Percentiles rank a stretch among this genome's conserved stretches.
Evolutionary conservation across 2,888 invertebrate genomes (phyloP).

Genomic region (Morinoia aosen): DNA sequence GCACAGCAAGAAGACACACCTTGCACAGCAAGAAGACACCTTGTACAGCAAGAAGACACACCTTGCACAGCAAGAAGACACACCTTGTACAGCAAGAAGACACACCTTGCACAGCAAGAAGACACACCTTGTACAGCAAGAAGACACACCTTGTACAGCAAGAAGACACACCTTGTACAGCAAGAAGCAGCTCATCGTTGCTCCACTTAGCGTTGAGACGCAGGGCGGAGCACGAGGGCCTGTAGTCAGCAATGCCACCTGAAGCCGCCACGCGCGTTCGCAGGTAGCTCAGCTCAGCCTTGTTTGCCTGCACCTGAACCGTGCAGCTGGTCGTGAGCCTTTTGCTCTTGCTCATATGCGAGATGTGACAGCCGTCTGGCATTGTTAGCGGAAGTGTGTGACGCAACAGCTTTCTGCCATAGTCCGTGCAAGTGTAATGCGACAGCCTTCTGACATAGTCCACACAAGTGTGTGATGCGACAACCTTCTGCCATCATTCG

Average conservation of each 20-base stretch:
- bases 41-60: conserved; percentile 73
- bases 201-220: conserved; percentile 92
- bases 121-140: conserved; percentile 66
- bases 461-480: no score
- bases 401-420: no score
- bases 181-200: conserved; percentile 90
- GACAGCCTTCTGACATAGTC: no score
- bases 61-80: conserved; percentile 93
- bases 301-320: conserved; percentile 90
- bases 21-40: conserved; percentile 90
- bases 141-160: no score
- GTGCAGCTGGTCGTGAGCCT: background rate
- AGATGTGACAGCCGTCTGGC: background rate
- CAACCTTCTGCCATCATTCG: no score
- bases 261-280: conserved; percentile 82
- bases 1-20: conserved; percentile 77
- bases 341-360: conserved; percentile 21
- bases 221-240: conserved; percentile 71
- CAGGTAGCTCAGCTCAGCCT: conserved; percentile 87
- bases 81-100: no score
- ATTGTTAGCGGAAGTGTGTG: background rate
- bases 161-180: conserved; percentile 84
- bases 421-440: no score
- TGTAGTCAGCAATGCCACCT: conserved; percentile 73
- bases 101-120: conserved; percentile 90